phyloP scores from a whole-genome alignment of 2,888 invertebrate species.

The Thera britannica region DNA sequence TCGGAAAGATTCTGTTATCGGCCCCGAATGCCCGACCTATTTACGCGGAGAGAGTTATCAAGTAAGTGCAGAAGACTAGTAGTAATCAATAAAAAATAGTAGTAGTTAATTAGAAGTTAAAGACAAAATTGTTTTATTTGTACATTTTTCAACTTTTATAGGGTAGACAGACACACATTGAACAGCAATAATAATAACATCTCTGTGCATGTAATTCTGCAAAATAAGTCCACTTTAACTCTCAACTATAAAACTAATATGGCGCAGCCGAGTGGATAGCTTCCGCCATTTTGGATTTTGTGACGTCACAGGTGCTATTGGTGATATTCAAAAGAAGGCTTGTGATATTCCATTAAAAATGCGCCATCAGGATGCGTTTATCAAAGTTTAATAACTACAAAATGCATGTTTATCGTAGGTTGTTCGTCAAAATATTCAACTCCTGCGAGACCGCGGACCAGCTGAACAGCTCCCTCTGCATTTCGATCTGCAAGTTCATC shows the following conservation, averaged over 20 bases:
- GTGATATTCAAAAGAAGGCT: no score
- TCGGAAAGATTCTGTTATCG: constrained; percentile 92
- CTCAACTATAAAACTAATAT: not conserved
- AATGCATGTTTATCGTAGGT: constrained; percentile 48
- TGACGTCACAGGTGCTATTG: no score
- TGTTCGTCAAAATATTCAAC: constrained; percentile 77
- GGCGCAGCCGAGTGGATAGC: not conserved
- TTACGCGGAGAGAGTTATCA: constrained; percentile 92
- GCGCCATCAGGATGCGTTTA: no score
- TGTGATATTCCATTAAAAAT: no score
- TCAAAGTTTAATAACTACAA: no score
- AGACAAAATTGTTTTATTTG: not conserved
- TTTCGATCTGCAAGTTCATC: constrained; percentile 75
- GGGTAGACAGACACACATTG: no score
- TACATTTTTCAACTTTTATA: no score
- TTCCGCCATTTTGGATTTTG: not conserved
- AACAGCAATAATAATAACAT: not conserved
- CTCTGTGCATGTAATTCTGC: no score
- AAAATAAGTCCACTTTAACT: no score
- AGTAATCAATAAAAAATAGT: no score
- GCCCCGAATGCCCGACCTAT: constrained; percentile 90
- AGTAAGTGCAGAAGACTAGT: constrained; percentile 57
- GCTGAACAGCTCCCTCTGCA: constrained; percentile 65
- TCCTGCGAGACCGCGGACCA: constrained; percentile 70
- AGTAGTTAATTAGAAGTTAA: not conserved